These are phyloP conservation scores for Drosophila varians DNA, from an alignment of 1,140 invertebrate species.

Conservation along the genomic window DNA sequence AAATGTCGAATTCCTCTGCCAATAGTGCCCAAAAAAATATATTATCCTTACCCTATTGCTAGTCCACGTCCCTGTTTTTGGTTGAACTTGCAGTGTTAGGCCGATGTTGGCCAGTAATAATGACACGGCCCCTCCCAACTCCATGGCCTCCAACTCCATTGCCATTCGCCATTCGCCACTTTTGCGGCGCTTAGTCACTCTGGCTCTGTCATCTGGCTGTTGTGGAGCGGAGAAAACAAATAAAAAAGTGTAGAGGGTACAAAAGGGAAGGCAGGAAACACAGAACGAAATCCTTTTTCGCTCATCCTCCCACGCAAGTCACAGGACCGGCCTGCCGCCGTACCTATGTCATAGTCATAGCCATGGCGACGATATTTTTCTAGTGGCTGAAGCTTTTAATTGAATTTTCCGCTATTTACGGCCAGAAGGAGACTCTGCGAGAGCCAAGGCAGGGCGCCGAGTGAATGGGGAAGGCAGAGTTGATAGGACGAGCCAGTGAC, in stretches of 20 bases:
- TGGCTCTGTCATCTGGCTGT: constrained; percentile 35
- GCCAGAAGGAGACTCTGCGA: constrained; percentile 30
- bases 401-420: constrained; percentile 80
- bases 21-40: no score
- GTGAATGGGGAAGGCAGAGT: background rate
- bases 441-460: constrained; percentile 5
- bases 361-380: constrained; percentile 80
- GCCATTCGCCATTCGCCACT: constrained; percentile 10
- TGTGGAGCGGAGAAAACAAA: constrained; percentile 5
- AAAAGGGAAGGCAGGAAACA: background rate
- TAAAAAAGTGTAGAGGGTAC: background rate
- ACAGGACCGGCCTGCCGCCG: constrained; percentile 39
- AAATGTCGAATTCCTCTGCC: no score
- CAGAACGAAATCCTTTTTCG: constrained; percentile 30
- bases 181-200: constrained; percentile 44
- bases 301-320: constrained; percentile 26
- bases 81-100: constrained; percentile 39
- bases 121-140: constrained; percentile 23
- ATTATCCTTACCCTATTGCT: background rate
- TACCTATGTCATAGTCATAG: constrained; percentile 76
- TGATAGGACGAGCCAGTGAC: constrained; percentile 16
- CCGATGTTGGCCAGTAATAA: constrained; percentile 60
- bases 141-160: background rate
- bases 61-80: background rate
- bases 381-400: constrained; percentile 81